phyloP scores from a whole-genome alignment of 2,113 vertebrate species.

The Ammodytes dubius region DNA sequence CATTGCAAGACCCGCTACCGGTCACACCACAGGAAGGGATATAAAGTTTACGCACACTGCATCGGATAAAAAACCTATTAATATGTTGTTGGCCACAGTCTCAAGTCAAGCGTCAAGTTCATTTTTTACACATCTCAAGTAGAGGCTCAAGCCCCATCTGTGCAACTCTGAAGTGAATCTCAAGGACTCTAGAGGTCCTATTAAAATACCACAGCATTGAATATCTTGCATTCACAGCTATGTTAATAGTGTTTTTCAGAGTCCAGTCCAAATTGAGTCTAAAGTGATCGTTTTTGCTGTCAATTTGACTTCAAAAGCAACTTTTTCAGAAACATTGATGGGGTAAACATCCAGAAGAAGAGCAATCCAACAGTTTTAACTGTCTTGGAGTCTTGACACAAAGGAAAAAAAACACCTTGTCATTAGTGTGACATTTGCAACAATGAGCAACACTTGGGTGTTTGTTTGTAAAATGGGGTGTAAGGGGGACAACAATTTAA shows the following conservation, averaged over 20 bases:
- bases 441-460: conserved; percentile 27
- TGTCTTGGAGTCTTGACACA: neutral
- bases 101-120: neutral
- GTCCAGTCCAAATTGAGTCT: neutral
- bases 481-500: conserved; percentile 64
- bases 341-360: neutral
- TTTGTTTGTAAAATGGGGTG: conserved; percentile 38
- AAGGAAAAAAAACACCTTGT: neutral
- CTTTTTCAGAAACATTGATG: neutral
- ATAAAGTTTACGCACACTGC: neutral
- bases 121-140: neutral
- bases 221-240: neutral
- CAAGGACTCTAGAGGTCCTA: neutral
- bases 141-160: neutral
- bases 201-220: neutral
- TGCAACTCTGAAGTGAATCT: neutral
- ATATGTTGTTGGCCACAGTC: neutral
- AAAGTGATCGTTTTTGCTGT: neutral
- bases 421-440: conserved; percentile 32
- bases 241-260: neutral
- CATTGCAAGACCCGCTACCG: neutral
- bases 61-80: too few relatives aligned
- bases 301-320: neutral
- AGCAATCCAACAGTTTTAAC: neutral
- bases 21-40: neutral